These are phyloP conservation scores for Engraulis encrasicolus DNA, from an alignment of 2,113 vertebrate genomes.

Conservation along the genomic window DNA sequence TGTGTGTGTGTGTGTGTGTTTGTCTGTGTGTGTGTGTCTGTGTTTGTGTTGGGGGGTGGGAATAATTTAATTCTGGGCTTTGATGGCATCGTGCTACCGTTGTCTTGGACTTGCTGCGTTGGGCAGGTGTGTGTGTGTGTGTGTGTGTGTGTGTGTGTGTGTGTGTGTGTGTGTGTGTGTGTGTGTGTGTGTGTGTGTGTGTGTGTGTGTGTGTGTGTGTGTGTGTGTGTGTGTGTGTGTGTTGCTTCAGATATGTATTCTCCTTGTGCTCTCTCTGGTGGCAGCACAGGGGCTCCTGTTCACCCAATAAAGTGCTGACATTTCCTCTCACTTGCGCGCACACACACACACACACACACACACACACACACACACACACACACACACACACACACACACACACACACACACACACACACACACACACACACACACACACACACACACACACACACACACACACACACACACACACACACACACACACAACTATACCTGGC, in stretches of 20 bases:
- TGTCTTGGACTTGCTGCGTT: background rate
- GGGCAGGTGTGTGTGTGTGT: background rate
- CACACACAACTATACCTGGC: background rate
- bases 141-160: conserved; percentile 10
- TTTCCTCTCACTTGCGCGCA: conserved; percentile 28
- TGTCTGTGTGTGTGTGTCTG: background rate
- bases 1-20: conserved; percentile 24
- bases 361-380: background rate
- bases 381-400: background rate
- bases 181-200: background rate
- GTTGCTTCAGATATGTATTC: conserved; percentile 48
- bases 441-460: background rate
- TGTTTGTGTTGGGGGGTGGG: too few relatives aligned
- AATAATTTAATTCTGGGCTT: conserved; percentile 43
- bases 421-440: conserved; percentile 6
- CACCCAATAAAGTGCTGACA: conserved; percentile 51
- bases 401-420: background rate
- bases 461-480: background rate
- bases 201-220: conserved; percentile 13
- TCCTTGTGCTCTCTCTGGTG: conserved; percentile 31
- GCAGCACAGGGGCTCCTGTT: conserved; percentile 30
- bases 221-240: conserved; percentile 9
- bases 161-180: background rate
- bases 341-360: background rate
- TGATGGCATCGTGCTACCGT: conserved; percentile 23